phyloP scores from a whole-genome alignment of 1,140 invertebrate species.

The Adelges cooleyi region DNA sequence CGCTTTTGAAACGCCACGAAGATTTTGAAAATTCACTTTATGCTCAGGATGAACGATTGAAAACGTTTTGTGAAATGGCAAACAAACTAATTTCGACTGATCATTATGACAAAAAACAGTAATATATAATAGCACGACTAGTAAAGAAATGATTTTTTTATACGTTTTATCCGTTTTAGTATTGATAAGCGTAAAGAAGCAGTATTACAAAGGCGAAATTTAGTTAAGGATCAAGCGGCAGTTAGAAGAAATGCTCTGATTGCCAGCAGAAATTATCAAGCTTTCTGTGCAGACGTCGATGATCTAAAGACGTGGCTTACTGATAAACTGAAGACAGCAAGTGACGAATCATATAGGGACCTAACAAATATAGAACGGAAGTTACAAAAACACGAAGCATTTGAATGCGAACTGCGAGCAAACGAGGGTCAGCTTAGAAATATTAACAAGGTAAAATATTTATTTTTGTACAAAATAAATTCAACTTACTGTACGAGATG shows the following conservation, averaged over 20 bases:
- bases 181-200: conserved; percentile 63
- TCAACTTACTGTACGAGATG: too few relatives aligned
- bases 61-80: conserved; percentile 73
- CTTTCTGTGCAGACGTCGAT: conserved; percentile 79
- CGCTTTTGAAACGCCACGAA: conserved; percentile 82
- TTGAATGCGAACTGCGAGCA: conserved; percentile 84
- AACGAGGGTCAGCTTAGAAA: conserved; percentile 78
- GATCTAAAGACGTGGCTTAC: conserved; percentile 80
- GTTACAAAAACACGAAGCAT: conserved; percentile 94
- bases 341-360: conserved; percentile 87
- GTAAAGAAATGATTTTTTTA: too few relatives aligned
- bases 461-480: neutral
- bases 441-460: conserved; percentile 68
- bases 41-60: conserved; percentile 86
- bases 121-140: too few relatives aligned
- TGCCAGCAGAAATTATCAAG: conserved; percentile 66
- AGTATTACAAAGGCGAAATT: conserved; percentile 58
- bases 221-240: conserved; percentile 61
- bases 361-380: conserved; percentile 84
- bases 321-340: conserved; percentile 82
- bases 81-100: conserved; percentile 67
- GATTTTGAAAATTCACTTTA: conserved; percentile 88
- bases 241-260: conserved; percentile 57
- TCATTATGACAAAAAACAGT: conserved; percentile 80
- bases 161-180: conserved; percentile 33